Evolutionary conservation across 2,888 invertebrate genomes (phyloP).

Genomic region (Pyrrhia umbra): DNA sequence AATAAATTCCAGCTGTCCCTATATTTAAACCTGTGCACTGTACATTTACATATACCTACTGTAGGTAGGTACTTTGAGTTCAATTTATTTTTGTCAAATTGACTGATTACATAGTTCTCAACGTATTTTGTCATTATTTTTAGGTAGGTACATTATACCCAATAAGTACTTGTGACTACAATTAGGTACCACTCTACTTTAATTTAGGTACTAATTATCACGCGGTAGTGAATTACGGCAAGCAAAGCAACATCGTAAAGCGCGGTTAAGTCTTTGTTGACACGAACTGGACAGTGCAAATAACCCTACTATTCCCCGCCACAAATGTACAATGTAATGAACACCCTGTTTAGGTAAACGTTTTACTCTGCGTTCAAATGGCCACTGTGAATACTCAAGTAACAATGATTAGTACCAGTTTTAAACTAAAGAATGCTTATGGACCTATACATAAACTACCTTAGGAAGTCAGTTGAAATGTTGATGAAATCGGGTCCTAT

Average conservation of each 20-base stretch:
- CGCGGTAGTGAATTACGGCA: slow-evolving; percentile 16
- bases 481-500: too few relatives aligned
- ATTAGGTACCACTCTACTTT: background rate
- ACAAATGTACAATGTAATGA: slow-evolving; percentile 49
- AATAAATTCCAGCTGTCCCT: slow-evolving; percentile 20
- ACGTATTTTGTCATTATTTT: too few relatives aligned
- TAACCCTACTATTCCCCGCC: slow-evolving; percentile 47
- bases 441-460: too few relatives aligned
- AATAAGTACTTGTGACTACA: background rate
- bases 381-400: slow-evolving; percentile 1
- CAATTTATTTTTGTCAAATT: too few relatives aligned
- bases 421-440: background rate
- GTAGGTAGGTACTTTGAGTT: background rate
- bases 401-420: background rate
- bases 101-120: too few relatives aligned
- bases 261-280: slow-evolving; percentile 58
- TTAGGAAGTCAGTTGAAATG: too few relatives aligned
- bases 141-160: too few relatives aligned
- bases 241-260: slow-evolving; percentile 28
- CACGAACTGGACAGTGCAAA: slow-evolving; percentile 57
- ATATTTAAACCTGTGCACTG: slow-evolving; percentile 5
- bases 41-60: too few relatives aligned
- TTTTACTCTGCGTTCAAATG: slow-evolving; percentile 20
- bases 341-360: slow-evolving; percentile 32
- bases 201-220: slow-evolving; percentile 4